Base-by-base conservation (phyloP, 2,113 vertebrate genomes). In the Paramormyrops kingsleyae region DNA sequence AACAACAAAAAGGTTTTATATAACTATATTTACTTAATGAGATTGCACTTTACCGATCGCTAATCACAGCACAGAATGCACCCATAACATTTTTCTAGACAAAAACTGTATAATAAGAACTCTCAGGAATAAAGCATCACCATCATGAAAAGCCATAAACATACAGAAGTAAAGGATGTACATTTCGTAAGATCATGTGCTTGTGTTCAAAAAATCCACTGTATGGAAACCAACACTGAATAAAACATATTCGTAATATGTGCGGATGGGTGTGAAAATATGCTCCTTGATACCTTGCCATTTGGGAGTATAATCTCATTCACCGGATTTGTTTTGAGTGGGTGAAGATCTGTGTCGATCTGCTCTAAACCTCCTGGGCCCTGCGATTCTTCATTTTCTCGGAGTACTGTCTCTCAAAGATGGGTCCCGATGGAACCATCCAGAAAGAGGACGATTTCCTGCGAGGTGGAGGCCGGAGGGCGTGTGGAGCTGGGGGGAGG, bases 11-110 rank as follows among this genome's bases (percentile, higher is more conserved):
- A 66, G 27, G 66, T 52, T 56, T 92, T 87, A 94, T 93, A 92
- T 90, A 94, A 94, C 92, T 91, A 93, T 92, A 93, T 94, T 94
- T 92, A 95, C 91, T 91, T 90, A 93, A 93, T 92, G 93, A 95
- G 94, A 96, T 95, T 96, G 94, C 95, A 96, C 95, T 95, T 96
- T 94, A 95, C 95, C 94, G 95, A 95, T 96, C 95, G 94, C 95
- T 94, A 94, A 95, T 96, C 95, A 96, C 95, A 95, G 94, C 95
- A 95, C 93, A 92, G 93, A 95, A 95, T 94, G 93, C 93, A 95
- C 94, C 92, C 93, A 93, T 87, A 87, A 83, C 88, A 49, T 88
- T 85, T 89, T 85, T 86, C 83, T 88, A 74, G 44, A 83, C 44
- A 83, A 84, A 70, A 87, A 88, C 42, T 74, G 87, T 47, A 88